Evolutionary conservation across 1,140 invertebrate species (phyloP), one percentile per base, ranked within the genome.

Genomic region (Penaeus chinensis): DNA sequence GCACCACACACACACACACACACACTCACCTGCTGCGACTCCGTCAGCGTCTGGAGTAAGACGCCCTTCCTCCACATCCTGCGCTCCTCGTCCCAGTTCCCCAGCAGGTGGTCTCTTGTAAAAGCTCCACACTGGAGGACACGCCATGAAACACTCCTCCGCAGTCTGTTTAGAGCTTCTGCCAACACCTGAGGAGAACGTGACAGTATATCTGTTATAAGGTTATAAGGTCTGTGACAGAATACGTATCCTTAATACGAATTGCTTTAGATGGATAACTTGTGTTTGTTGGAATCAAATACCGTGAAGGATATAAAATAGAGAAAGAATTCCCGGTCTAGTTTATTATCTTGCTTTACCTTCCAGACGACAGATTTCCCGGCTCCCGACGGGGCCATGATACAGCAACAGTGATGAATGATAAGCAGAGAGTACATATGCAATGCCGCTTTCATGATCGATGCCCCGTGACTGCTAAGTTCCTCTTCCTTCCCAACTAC

Each of bases 311-410:
- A 32, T 24, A 2, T 8, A 5, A 65, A 27, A 61, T 13, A 81
- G 11, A 47, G 13, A 0, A 11, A 62, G 63, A 54, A 54, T 54
- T 13, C 10, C 10, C 54, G 10, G 54, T 54, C 54, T 54, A 16
- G 10, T 54, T 54, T 2, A 11, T 16, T 5, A 54, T 54, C 7
- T 54, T 54, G 54, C 2, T 32, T 87, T 63, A 87, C 86, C 86
- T 82, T 87, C 86, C 86, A 87, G 69, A 87, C 80, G n/a, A 81
- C 78, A 54, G 86, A 77, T 65, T 87, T 87, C 13, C 86, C 86
- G 65, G 81, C 42, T 62, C 80, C 86, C 10, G 86, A 65, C 32
- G 86, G 80, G 20, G 66, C 80, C 66, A 60, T 83, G 66, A 87
- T 71, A 54, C 86, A 87, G 61, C 86, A 83, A 32, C 80, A 87